Percentiles rank a stretch among this genome's conserved stretches.
phyloP scores from a whole-genome alignment of 2,797 vertebrate species.

The Trachurus trachurus region DNA sequence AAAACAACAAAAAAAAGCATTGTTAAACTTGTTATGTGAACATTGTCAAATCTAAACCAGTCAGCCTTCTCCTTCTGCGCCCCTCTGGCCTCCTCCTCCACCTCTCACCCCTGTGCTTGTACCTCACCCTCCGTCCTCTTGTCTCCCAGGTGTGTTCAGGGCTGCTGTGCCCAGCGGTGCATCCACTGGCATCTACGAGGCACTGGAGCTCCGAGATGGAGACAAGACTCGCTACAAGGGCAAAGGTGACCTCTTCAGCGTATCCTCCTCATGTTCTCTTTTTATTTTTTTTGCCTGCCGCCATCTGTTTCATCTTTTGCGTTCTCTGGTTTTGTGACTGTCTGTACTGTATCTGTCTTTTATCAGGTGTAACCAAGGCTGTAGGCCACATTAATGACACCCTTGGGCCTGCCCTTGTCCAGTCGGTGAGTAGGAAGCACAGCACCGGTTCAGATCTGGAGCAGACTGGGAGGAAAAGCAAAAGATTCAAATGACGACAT shows the following conservation, averaged over 20 bases:
- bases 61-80: not conserved
- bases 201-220: conserved; percentile 91
- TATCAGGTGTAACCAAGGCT: conserved; percentile 92
- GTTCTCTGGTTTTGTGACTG: conserved; percentile 1
- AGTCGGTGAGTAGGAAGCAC: conserved; percentile 88
- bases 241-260: conserved; percentile 74
- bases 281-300: not conserved
- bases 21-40: not conserved
- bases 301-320: not conserved
- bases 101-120: not conserved
- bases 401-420: conserved; percentile 90
- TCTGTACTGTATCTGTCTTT: conserved; percentile 12
- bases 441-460: not conserved
- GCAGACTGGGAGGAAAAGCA: not conserved
- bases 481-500: no score
- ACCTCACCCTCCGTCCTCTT: not conserved
- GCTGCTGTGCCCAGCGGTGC: conserved; percentile 93
- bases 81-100: conserved; percentile 3
- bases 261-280: not conserved
- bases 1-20: not conserved
- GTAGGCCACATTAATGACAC: conserved; percentile 94
- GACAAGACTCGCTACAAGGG: conserved; percentile 89
- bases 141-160: conserved; percentile 85
- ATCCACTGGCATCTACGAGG: conserved; percentile 92
- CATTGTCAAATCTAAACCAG: not conserved